phyloP scores from a whole-genome alignment of 2,888 invertebrate species.

The Drosophila setosimentum region DNA sequence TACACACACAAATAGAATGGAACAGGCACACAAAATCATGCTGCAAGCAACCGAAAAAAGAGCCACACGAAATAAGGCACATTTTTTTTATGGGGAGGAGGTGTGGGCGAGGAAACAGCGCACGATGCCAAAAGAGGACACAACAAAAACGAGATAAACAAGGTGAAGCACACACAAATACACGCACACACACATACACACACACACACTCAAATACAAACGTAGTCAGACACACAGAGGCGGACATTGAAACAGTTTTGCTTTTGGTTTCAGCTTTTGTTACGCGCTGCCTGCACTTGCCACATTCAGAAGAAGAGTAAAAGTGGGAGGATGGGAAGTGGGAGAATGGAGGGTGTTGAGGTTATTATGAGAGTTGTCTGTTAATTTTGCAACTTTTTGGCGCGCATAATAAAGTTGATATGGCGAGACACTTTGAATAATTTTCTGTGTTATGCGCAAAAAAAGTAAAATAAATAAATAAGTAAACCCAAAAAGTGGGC shows the following conservation, averaged over 20 bases:
- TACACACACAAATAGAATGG: constrained; percentile 28
- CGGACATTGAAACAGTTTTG: constrained; percentile 72
- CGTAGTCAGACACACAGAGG: constrained; percentile 4
- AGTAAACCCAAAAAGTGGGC: constrained; percentile 53
- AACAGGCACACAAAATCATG: constrained; percentile 66
- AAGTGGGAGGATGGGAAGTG: neutral
- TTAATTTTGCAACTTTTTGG: constrained; percentile 77
- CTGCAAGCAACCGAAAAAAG: constrained; percentile 49
- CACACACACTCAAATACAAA: neutral
- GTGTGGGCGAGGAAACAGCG: constrained; percentile 2
- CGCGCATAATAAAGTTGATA: constrained; percentile 78
- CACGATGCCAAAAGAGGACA: constrained; percentile 28
- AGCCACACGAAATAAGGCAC: constrained; percentile 46
- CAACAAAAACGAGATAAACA: constrained; percentile 62
- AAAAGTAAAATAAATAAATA: constrained; percentile 9
- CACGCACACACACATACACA: constrained; percentile 11
- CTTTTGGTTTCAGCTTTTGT: constrained; percentile 33
- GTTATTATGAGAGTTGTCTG: constrained; percentile 54
- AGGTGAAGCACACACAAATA: constrained; percentile 41
- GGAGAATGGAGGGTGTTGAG: neutral
- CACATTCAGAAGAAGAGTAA: neutral
- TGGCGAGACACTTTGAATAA: constrained; percentile 66
- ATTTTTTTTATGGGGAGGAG: constrained; percentile 30
- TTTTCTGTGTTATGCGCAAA: constrained; percentile 35
- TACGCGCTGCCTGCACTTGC: constrained; percentile 45